A percentile compares a stretch with the other conserved stretches of the same genome.
Evolutionary conservation across 1,140 invertebrate species (phyloP).

Genomic region (Trichogramma pretiosum): DNA sequence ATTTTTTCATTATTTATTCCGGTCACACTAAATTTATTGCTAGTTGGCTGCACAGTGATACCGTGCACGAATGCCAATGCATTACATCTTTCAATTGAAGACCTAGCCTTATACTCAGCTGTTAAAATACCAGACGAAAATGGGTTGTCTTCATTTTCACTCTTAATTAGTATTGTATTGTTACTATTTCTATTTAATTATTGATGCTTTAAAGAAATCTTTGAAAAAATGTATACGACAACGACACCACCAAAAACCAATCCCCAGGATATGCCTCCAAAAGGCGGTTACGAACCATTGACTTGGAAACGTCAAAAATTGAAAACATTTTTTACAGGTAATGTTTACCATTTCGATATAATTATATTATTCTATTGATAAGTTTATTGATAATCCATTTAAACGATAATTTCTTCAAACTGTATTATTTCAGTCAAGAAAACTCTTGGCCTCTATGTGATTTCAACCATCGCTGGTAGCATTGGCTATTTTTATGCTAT

Average conservation of each 20-base stretch:
- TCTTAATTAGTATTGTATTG: not conserved
- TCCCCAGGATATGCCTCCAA: conserved; percentile 75
- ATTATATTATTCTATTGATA: no score
- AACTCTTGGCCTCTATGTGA: conserved; percentile 14
- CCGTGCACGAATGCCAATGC: no score
- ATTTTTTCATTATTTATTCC: no score
- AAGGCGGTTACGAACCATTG: conserved; percentile 71
- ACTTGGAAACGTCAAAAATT: conserved; percentile 62
- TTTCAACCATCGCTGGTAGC: conserved; percentile 52
- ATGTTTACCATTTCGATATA: conserved; percentile 9
- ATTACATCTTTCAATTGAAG: no score
- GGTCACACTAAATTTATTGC: no score
- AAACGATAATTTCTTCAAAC: no score
- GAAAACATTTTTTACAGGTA: conserved; percentile 60
- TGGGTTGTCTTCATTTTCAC: not conserved
- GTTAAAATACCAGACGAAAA: not conserved
- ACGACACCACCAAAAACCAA: conserved; percentile 17
- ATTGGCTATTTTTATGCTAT: conserved; percentile 36
- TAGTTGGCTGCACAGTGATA: no score
- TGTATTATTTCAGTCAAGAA: conserved; percentile 12
- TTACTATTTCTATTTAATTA: not conserved
- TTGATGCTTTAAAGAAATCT: not conserved
- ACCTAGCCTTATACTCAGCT: conserved; percentile 5
- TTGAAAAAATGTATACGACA: conserved; percentile 11
- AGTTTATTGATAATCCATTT: no score